These are phyloP conservation scores for Champsocephalus esox DNA, from an alignment of 2,797 vertebrate genomes.

Conservation along the genomic window DNA sequence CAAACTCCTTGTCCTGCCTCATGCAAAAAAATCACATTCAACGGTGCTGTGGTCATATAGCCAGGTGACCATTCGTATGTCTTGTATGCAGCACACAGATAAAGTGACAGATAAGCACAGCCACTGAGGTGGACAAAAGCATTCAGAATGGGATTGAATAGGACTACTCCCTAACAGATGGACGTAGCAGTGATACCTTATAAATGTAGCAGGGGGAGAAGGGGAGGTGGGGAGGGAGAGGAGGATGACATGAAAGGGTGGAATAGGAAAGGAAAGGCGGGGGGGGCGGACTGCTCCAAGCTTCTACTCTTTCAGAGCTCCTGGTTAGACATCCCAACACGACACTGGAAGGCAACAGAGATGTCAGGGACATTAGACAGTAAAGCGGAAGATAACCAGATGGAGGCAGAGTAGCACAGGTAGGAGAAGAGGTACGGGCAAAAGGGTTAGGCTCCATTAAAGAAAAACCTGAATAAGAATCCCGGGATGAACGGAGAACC, in stretches of 20 bases:
- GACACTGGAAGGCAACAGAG: slow-evolving; percentile 84
- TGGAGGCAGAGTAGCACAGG: slow-evolving; percentile 68
- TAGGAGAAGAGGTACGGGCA: slow-evolving; percentile 47
- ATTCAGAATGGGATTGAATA: slow-evolving; percentile 67
- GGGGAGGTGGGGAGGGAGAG: slow-evolving; percentile 42
- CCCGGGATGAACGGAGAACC: slow-evolving; percentile 30
- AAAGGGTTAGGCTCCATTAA: slow-evolving; percentile 49
- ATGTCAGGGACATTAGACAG: slow-evolving; percentile 77
- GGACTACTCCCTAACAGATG: slow-evolving; percentile 62
- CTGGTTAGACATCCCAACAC: slow-evolving; percentile 77
- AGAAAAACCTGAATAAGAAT: slow-evolving; percentile 59
- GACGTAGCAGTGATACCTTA: slow-evolving; percentile 78
- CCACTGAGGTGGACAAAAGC: slow-evolving; percentile 73
- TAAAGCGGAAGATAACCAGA: slow-evolving; percentile 58
- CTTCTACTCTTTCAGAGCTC: slow-evolving; percentile 80
- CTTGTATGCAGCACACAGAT: slow-evolving; percentile 67
- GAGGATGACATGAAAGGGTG: slow-evolving; percentile 54
- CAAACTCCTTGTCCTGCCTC: slow-evolving; percentile 76
- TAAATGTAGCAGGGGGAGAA: slow-evolving; percentile 67
- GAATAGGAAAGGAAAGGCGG: slow-evolving; percentile 51
- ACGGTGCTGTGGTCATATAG: slow-evolving; percentile 65
- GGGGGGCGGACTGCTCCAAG: slow-evolving; percentile 72
- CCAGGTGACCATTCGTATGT: slow-evolving; percentile 68
- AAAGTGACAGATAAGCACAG: slow-evolving; percentile 71
- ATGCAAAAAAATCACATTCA: slow-evolving; percentile 78